Evolutionary conservation across 92 coral and sea anemone genomes (phyloP).

Genomic region (Porites divaricata): DNA sequence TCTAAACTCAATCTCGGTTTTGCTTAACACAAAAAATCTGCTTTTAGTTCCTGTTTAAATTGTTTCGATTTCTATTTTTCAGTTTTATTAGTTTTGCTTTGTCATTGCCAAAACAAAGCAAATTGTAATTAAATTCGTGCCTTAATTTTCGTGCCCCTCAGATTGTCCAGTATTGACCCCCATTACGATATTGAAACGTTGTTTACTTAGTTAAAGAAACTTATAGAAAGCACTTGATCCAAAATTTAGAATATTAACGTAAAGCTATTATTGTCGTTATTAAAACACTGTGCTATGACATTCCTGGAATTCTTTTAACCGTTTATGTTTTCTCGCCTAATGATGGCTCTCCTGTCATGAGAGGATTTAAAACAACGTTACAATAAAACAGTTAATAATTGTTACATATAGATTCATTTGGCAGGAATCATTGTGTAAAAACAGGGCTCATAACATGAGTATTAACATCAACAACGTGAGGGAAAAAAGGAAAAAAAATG

Average conservation of each 20-base stretch:
- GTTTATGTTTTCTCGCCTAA: neutral
- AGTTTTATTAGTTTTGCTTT: neutral
- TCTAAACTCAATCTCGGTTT: neutral
- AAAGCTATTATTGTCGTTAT: slow-evolving; percentile 4
- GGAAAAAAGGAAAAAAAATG: neutral
- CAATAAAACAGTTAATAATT: neutral
- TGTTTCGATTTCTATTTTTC: neutral
- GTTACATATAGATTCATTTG: neutral
- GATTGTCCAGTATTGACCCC: neutral
- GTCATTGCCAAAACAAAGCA: neutral
- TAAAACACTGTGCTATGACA: neutral
- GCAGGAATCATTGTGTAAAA: neutral
- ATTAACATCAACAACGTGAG: neutral
- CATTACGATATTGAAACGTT: slow-evolving; percentile 6
- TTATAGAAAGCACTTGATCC: neutral
- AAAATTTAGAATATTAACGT: slow-evolving; percentile 6
- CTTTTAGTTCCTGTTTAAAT: neutral
- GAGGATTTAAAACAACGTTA: neutral
- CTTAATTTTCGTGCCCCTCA: neutral
- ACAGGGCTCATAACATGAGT: too few species aligned
- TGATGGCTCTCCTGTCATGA: too few species aligned
- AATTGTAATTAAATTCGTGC: neutral
- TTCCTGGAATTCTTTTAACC: slow-evolving; percentile 16
- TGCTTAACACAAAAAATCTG: neutral
- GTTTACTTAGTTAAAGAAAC: slow-evolving; percentile 22